These are phyloP conservation scores for Lepidonotus clava DNA, from an alignment of 2,888 invertebrate species.

Conservation along the genomic window DNA sequence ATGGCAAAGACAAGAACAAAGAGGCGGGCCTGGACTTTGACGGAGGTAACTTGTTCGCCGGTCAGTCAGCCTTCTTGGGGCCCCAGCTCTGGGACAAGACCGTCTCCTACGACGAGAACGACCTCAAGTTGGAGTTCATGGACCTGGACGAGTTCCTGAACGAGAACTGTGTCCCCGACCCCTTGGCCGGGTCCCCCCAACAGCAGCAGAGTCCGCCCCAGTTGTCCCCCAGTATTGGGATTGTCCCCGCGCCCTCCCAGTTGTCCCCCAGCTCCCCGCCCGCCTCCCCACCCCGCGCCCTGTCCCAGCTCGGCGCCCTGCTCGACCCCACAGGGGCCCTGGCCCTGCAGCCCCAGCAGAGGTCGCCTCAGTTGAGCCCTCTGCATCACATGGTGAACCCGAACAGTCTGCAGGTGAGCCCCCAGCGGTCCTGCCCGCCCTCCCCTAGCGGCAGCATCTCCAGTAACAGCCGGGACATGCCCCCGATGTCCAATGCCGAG, in stretches of 20 bases:
- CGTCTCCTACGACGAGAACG: slow-evolving; percentile 78
- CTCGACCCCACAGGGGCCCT: not conserved
- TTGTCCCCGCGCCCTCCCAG: not conserved
- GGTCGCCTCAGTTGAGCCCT: not conserved
- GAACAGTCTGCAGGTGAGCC: not conserved
- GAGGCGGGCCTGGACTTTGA: slow-evolving; percentile 29
- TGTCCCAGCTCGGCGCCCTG: slow-evolving; percentile 1
- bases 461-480: not conserved
- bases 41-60: slow-evolving; percentile 36
- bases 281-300: not conserved
- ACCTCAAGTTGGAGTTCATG: slow-evolving; percentile 93
- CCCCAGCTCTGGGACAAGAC: slow-evolving; percentile 98
- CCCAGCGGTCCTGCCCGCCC: not conserved
- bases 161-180: slow-evolving; percentile 83
- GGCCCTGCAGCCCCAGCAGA: not conserved
- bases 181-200: not conserved
- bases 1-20: slow-evolving; percentile 32
- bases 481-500: not conserved
- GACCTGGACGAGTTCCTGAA: slow-evolving; percentile 98
- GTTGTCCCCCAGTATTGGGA: not conserved
- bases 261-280: not conserved
- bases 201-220: not conserved
- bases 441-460: not conserved
- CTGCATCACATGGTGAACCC: not conserved
- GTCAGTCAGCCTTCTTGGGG: slow-evolving; percentile 95